phyloP scores from a whole-genome alignment of 2,888 invertebrate species.

The Beris chalybata region DNA sequence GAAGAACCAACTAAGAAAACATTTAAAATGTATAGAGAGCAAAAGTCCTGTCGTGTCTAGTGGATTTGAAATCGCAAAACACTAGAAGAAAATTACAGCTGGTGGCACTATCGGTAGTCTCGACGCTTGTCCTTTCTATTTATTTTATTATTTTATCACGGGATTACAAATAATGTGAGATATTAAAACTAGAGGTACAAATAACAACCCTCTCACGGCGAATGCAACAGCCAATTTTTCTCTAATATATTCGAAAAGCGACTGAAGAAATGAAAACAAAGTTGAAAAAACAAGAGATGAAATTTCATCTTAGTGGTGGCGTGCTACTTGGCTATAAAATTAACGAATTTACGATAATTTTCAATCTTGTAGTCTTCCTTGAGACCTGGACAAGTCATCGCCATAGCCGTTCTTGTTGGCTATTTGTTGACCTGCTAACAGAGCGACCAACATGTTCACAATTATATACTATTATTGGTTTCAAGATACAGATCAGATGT shows the following conservation, averaged over 20 bases:
- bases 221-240: background rate
- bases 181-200: constrained; percentile 31
- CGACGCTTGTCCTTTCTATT: constrained; percentile 24
- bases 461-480: constrained; percentile 32
- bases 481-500: constrained; percentile 29
- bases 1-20: too few relatives aligned
- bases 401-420: constrained; percentile 15
- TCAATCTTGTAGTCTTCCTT: constrained; percentile 31
- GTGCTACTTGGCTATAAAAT: constrained; percentile 39
- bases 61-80: constrained; percentile 18
- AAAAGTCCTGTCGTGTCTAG: constrained; percentile 19
- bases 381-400: too few relatives aligned
- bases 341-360: constrained; percentile 40
- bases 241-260: background rate
- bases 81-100: constrained; percentile 22
- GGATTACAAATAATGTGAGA: constrained; percentile 35
- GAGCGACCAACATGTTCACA: constrained; percentile 26
- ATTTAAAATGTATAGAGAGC: background rate
- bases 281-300: constrained; percentile 22
- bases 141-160: constrained; percentile 6
- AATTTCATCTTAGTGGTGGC: constrained; percentile 34
- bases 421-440: constrained; percentile 34
- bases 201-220: background rate
- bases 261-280: background rate
- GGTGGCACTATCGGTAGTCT: background rate